These are phyloP conservation scores for Chironomus striatipennis DNA, from an alignment of 1,140 invertebrate genomes.

Conservation along the genomic window DNA sequence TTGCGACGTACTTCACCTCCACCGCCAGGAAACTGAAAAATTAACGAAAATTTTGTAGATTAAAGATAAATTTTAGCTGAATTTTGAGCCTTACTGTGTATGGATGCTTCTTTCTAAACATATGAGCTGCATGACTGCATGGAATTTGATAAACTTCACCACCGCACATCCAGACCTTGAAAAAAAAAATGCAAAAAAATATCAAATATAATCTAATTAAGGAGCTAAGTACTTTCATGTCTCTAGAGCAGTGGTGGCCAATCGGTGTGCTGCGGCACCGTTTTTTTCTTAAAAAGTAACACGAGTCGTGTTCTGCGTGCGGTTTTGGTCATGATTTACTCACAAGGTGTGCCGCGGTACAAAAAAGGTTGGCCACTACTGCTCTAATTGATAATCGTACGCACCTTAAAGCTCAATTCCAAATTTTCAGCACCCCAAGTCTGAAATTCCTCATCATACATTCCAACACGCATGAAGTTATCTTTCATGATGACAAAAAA, in stretches of 20 bases:
- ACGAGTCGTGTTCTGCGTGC: too few relatives aligned
- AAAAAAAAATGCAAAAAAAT: neutral
- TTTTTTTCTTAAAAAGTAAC: too few relatives aligned
- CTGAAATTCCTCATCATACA: constrained; percentile 61
- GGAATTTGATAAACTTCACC: constrained; percentile 87
- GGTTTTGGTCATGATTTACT: too few relatives aligned
- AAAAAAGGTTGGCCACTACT: too few relatives aligned
- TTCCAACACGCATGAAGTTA: constrained; percentile 94
- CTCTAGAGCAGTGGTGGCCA: too few relatives aligned
- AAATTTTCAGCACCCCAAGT: constrained; percentile 92
- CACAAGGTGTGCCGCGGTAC: too few relatives aligned
- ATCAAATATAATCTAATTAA: neutral
- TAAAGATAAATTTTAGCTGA: neutral
- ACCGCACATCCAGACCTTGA: constrained; percentile 54
- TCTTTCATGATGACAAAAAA: constrained; percentile 82
- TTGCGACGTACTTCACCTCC: neutral
- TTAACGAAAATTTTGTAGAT: neutral
- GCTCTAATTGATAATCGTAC: too few relatives aligned
- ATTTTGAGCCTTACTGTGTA: neutral
- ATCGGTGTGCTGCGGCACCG: too few relatives aligned
- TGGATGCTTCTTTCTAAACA: constrained; percentile 51
- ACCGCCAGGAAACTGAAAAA: neutral
- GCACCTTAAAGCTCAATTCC: constrained; percentile 91
- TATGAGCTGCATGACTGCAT: constrained; percentile 94
- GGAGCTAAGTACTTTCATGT: too few relatives aligned